Conservation (phyloP, 2,113 vertebrate species). For the Cryptotis parvus region DNA sequence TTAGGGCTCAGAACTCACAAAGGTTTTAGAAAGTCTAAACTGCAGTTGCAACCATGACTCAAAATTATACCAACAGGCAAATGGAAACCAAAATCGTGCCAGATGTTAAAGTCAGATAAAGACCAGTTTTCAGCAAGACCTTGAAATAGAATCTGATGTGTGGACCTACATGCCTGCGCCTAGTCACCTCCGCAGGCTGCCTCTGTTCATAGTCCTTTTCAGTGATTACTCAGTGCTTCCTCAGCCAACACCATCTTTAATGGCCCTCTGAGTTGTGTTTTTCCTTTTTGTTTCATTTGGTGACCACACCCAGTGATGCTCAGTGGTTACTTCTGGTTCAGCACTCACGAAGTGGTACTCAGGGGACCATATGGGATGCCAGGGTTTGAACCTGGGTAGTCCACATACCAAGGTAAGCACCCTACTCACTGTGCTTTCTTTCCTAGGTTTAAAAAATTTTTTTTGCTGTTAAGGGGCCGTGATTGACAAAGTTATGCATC, state of each 20-base stretch:
- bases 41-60: neutral
- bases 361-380: no score
- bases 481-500: no score
- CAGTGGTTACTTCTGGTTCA: no score
- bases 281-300: neutral
- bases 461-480: no score
- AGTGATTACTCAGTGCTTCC: neutral
- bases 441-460: no score
- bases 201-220: neutral
- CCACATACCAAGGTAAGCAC: no score
- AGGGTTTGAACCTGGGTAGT: no score
- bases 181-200: neutral
- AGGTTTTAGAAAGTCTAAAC: neutral
- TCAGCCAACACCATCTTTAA: neutral
- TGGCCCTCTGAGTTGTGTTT: neutral
- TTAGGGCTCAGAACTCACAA: neutral
- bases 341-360: no score
- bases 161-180: neutral
- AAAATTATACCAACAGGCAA: slow-evolving; percentile 1
- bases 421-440: no score
- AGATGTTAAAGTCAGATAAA: slow-evolving; percentile 49
- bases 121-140: neutral
- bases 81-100: slow-evolving; percentile 8
- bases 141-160: neutral
- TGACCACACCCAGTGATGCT: no score